Evolutionary conservation across 2,888 invertebrate genomes (phyloP).

Genomic region (Agrochola circellaris): DNA sequence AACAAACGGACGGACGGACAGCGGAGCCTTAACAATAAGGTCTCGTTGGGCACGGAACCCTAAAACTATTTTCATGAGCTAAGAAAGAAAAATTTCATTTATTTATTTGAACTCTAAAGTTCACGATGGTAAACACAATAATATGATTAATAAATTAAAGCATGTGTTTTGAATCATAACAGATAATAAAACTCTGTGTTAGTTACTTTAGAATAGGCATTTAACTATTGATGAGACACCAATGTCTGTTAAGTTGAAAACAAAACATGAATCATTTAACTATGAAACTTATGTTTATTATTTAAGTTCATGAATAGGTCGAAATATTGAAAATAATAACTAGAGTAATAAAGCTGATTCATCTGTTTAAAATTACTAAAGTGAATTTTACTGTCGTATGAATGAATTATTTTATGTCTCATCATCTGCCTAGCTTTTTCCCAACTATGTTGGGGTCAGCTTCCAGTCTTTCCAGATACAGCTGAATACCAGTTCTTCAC

Average conservation of each 20-base stretch:
- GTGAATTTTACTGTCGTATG: neutral
- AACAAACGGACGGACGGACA: neutral
- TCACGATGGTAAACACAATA: neutral
- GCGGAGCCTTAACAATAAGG: neutral
- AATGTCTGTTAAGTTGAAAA: conserved; percentile 2
- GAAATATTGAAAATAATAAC: neutral
- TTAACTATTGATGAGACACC: conserved; percentile 12
- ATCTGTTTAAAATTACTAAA: neutral
- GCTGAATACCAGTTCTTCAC: neutral
- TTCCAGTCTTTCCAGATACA: neutral
- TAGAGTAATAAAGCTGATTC: neutral
- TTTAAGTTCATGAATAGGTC: neutral
- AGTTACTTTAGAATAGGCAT: neutral
- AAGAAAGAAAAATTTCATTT: neutral
- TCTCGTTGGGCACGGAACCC: neutral
- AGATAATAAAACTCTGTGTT: neutral
- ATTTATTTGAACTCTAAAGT: neutral
- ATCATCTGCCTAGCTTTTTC: neutral
- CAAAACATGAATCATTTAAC: conserved; percentile 29
- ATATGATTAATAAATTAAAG: neutral
- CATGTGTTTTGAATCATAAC: neutral
- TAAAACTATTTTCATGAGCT: neutral
- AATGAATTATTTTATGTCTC: neutral
- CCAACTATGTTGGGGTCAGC: too few species aligned
- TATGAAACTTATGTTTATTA: neutral